Evolutionary conservation across 2,888 invertebrate species (phyloP).

Genomic region (Catocala nupta): DNA sequence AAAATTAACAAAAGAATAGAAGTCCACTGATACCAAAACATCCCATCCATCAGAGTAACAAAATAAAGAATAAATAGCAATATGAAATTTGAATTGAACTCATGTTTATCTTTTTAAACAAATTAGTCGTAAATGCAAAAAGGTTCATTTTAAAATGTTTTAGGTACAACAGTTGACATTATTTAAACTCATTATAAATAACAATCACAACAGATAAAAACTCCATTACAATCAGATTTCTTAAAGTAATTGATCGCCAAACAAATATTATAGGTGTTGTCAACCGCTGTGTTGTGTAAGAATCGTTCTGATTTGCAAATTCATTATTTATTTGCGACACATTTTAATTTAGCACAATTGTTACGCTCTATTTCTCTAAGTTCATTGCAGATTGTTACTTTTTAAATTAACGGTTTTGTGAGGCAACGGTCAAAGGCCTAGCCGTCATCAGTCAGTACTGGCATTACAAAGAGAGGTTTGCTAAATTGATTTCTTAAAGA

Average conservation of each 20-base stretch:
- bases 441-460: not conserved
- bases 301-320: conserved; percentile 6
- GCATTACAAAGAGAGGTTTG: no score
- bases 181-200: no score
- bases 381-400: conserved; percentile 23
- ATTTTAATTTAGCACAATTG: conserved; percentile 39
- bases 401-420: conserved; percentile 25
- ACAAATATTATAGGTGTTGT: conserved; percentile 7
- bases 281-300: conserved; percentile 10
- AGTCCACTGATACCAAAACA: no score
- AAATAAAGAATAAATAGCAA: no score
- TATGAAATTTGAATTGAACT: no score
- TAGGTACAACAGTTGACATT: no score
- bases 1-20: no score
- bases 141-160: no score
- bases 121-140: no score
- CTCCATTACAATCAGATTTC: not conserved
- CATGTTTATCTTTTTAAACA: no score
- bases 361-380: conserved; percentile 38
- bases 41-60: no score
- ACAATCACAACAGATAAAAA: not conserved
- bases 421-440: conserved; percentile 3
- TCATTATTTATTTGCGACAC: conserved; percentile 36
- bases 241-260: not conserved
- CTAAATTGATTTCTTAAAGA: no score